Base-by-base conservation (phyloP, 2,888 invertebrate genomes). In the Sarcophaga rosellei region DNA sequence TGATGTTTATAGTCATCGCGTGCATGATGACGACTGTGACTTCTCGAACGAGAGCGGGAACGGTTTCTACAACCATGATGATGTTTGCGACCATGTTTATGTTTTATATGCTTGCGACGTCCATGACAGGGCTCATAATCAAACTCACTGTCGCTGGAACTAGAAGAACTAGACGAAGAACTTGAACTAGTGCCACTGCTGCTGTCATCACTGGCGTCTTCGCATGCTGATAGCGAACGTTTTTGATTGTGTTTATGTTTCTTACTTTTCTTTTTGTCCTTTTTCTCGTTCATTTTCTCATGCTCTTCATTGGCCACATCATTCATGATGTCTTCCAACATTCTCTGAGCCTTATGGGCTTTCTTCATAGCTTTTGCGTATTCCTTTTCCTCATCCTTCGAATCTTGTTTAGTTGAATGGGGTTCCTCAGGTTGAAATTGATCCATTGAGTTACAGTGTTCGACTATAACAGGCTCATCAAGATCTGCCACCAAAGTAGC, bases 351-450 rank as follows among this genome's bases (percentile, higher is more conserved):
- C 82, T 89, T 89, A 20, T 47, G 59, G 1, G 90, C 90, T 75
- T 88, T 89, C 73, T 89, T 90, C 65, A 91, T 82, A 20, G 91
- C 90, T 84, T 89, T 69, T 6, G 66, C 77, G 47, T 75, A 69
- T n/a, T 78, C 66, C 25, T 80, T 74, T 25, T 57, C 17, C 25
- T 10, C 23, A 12, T 21, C 17, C n/a, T 69, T 69, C 3, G 59
- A 6, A 20, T 88, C 63, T 5, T 44, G 44, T 12, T 57, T 74
- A 3, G 87, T 62, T 5, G 85, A 68, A 20, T 88, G 77, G 17
- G 88, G 74, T 68, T 66, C 74, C 75, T 87, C 81, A 35, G 75
- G 86, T 23, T 72, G 81, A 5, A 81, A 88, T 12, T 87, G 81
- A 57, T 87, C 88, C 6, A 23, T 61, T 15, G 70, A 59, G 8